Evolutionary conservation across 2,797 vertebrate species (phyloP), one percentile per base, ranked within the genome.

Genomic region (Tenualosa thibaudeaui): DNA sequence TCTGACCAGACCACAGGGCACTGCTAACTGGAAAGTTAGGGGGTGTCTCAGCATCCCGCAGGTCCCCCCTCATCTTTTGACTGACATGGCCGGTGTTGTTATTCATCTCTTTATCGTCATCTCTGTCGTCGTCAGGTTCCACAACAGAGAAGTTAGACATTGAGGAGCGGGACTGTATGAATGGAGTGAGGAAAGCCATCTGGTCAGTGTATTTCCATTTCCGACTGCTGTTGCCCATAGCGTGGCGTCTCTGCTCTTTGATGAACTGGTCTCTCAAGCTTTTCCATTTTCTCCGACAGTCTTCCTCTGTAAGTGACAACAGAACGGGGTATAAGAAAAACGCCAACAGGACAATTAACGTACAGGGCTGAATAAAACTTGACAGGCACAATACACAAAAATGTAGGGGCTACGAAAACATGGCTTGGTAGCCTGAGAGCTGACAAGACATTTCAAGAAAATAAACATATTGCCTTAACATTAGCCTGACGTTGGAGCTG

Each of bases 271-370:
- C 86, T 53, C 86, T 54, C 65, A 87, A 84, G 37, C 84, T 87
- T 26, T 83, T 85, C 86, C 86, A 87, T 60, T 85, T 85, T 82
- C 81, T 87, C 15, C 86, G 71, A n/a, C 81, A 85, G 75, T 85
- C 84, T 71, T 83, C 84, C 82, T 87, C 86, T 87, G 51, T 17
- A 83, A 54, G 51, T 15, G 15, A 17, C 17, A 87, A 22, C 13
- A 22, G 13, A 49, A 50, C 56, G 56, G 43, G 9, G 15, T 4
- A 37, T 31, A 46, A 54, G 17, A 51, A 13, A 22, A 22, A 51
- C 2, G 12, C 24, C 62, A 65, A 17, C 12, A 19, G 68, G 15
- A 17, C 3, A 75, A 19, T 58, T 58, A 19, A 3, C 51, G 13
- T 53, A 53, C 3, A 22, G 22, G 22, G 22, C 19, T 58, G 56